Conservation (phyloP, 2,888 invertebrate genomes). For the Anticlea derivata region DNA sequence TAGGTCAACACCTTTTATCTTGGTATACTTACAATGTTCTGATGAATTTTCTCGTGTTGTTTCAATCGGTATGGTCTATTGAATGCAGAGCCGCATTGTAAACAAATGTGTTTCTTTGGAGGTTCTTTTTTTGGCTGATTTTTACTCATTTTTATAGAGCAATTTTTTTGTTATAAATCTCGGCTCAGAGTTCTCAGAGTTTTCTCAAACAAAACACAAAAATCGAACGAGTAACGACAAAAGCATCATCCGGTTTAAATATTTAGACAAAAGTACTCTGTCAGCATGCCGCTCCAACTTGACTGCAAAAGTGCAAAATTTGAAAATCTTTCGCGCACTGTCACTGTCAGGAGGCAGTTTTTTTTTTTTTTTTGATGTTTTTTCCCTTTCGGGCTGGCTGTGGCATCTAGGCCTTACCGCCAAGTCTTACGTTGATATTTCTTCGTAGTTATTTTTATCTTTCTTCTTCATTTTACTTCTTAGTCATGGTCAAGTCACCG, state of each 20-base stretch:
- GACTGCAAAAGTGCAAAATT: no score
- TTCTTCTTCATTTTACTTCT: no score
- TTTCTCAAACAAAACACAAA: background rate
- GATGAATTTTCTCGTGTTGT: conserved; percentile 82
- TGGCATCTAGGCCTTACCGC: no score
- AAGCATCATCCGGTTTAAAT: no score
- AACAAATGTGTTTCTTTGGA: conserved; percentile 65
- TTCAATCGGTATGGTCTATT: conserved; percentile 79
- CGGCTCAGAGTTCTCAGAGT: background rate
- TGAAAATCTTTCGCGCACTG: background rate
- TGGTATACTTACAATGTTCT: conserved; percentile 84
- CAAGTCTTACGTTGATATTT: no score
- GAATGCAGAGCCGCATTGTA: conserved; percentile 77
- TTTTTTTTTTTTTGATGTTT: no score
- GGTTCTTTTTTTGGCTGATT: conserved; percentile 5
- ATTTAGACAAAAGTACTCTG: no score
- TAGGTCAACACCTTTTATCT: no score
- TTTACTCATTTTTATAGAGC: conserved; percentile 31
- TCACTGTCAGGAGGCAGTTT: background rate
- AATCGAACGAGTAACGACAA: background rate
- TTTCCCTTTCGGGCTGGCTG: no score
- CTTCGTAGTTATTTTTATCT: no score
- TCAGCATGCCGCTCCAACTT: no score
- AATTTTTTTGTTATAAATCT: background rate
- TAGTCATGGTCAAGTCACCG: no score